Conservation (phyloP, 2,797 vertebrate species). For the Eupleurogrammus muticus region DNA sequence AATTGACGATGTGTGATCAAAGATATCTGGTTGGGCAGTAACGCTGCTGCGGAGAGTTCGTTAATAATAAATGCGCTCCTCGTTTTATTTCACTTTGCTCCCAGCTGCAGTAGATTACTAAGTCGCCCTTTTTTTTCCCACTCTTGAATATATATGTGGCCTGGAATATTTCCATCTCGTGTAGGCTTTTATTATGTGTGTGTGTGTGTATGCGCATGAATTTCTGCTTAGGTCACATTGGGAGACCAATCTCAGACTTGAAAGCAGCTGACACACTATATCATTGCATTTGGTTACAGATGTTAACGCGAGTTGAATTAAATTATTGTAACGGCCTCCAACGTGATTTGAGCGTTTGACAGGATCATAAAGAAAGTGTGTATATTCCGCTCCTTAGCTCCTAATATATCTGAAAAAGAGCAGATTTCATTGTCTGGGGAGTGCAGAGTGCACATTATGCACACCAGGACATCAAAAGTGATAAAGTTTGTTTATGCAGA, state of each 20-base stretch:
- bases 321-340: background rate
- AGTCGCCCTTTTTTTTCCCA: conserved; percentile 13
- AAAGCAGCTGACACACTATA: background rate
- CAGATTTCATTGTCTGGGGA: no score
- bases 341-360: background rate
- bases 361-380: background rate
- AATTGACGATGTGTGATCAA: conserved; percentile 59
- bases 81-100: conserved; percentile 24
- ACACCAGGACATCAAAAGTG: no score
- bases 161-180: conserved; percentile 1
- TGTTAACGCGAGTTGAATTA: background rate
- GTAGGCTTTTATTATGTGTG: background rate
- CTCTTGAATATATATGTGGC: background rate
- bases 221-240: background rate
- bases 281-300: background rate
- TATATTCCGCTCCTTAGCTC: background rate
- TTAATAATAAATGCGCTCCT: conserved; percentile 30
- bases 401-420: no score
- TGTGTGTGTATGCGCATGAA: background rate
- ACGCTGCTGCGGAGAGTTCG: conserved; percentile 20
- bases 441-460: no score
- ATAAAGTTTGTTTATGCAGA: no score
- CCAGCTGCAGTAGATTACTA: conserved; percentile 20
- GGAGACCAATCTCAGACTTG: background rate
- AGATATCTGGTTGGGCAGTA: conserved; percentile 27